Conservation (phyloP, 2,888 invertebrate genomes). For the Xanthorhoe spadicearia region DNA sequence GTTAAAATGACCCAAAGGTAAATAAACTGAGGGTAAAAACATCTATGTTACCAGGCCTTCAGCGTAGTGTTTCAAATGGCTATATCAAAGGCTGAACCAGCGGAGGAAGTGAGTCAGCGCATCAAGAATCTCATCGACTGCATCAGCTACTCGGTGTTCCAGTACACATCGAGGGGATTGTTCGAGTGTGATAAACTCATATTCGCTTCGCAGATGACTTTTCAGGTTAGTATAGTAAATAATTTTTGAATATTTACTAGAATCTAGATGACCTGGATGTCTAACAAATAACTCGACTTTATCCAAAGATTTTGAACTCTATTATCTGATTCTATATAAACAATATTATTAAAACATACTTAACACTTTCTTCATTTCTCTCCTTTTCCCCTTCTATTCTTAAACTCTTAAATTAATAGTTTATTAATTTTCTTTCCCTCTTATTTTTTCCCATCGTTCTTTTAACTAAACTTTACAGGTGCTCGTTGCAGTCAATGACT, state of each 20-base stretch:
- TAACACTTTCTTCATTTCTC: background rate
- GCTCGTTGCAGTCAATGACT: too few species aligned
- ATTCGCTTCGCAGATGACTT: constrained; percentile 98
- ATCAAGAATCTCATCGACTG: constrained; percentile 96
- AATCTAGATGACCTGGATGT: too few species aligned
- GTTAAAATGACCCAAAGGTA: too few species aligned
- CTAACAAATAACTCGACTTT: too few species aligned
- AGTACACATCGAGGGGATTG: constrained; percentile 96
- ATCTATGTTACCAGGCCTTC: constrained; percentile 89
- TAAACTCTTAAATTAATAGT: too few species aligned
- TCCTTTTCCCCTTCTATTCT: too few species aligned
- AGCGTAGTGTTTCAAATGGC: constrained; percentile 99
- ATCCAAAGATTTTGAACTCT: background rate
- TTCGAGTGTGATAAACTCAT: constrained; percentile 99
- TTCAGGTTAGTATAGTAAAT: constrained; percentile 92
- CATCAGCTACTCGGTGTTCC: constrained; percentile 97
- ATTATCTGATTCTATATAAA: too few species aligned
- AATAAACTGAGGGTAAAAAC: background rate
- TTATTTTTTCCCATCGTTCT: too few species aligned
- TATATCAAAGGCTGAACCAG: constrained; percentile 93
- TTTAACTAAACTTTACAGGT: too few species aligned
- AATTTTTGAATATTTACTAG: too few species aligned
- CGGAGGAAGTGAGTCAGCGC: constrained; percentile 90
- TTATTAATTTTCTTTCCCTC: too few species aligned
- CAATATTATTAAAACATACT: too few species aligned